Conservation (phyloP, 2,113 vertebrate genomes). For the Mirounga angustirostris region DNA sequence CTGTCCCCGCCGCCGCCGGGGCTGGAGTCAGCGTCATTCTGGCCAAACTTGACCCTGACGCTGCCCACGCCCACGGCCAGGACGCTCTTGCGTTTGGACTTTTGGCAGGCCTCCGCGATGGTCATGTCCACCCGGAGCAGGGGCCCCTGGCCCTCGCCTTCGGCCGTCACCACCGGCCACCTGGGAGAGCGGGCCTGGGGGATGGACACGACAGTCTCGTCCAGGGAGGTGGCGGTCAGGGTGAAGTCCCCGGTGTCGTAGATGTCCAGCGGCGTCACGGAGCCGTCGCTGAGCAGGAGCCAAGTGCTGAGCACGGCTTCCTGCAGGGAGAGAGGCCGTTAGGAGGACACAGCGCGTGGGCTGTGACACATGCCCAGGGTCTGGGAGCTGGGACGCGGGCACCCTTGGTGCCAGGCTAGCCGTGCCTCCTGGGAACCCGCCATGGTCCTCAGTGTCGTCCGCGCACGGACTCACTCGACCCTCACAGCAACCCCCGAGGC, state of each 20-base stretch:
- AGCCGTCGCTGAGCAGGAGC: constrained; percentile 98
- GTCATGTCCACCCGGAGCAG: constrained; percentile 95
- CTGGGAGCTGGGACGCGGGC: accelerated
- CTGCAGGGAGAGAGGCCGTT: constrained; percentile 86
- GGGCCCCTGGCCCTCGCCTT: constrained; percentile 94
- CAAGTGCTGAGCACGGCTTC: constrained; percentile 96
- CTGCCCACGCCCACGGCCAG: constrained; percentile 92
- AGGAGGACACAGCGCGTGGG: neutral
- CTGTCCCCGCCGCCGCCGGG: constrained; percentile 72
- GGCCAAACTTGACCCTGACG: constrained; percentile 94
- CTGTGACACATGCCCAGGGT: accelerated
- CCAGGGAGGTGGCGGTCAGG: constrained; percentile 93
- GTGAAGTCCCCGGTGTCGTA: constrained; percentile 94
- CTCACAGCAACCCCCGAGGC: neutral
- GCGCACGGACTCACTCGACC: accelerated
- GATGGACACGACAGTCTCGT: constrained; percentile 91
- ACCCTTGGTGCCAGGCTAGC: accelerated
- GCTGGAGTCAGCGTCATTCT: constrained; percentile 84
- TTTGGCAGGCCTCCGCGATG: constrained; percentile 95
- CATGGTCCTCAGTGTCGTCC: accelerated
- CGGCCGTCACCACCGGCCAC: constrained; percentile 92
- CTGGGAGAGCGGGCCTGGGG: constrained; percentile 85
- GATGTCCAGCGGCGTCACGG: constrained; percentile 94
- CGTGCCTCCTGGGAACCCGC: neutral
- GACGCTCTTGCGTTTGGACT: constrained; percentile 95